Percentiles rank a stretch among this genome's conserved stretches.
These are phyloP conservation scores for Cheilosia urbana DNA, from an alignment of 2,888 invertebrate species.

Conservation along the genomic window DNA sequence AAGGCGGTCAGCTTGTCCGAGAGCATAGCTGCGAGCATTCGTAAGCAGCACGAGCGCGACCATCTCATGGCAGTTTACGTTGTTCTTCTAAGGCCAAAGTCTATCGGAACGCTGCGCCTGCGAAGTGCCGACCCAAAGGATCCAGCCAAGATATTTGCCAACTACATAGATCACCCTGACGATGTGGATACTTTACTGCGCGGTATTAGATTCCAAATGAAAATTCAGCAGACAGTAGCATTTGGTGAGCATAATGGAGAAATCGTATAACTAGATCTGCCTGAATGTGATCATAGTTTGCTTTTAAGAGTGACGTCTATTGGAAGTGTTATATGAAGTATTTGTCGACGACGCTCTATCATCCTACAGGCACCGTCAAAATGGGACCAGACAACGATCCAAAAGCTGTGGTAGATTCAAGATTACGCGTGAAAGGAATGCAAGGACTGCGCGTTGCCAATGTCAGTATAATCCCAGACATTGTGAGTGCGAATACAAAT, in stretches of 20 bases:
- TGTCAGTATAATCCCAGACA: constrained; percentile 91
- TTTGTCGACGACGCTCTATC: constrained; percentile 88
- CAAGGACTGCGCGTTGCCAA: constrained; percentile 88
- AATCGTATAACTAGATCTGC: constrained; percentile 78
- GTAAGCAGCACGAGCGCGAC: constrained; percentile 56
- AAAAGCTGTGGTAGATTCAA: constrained; percentile 88
- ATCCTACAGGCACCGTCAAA: constrained; percentile 88
- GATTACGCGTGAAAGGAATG: constrained; percentile 87
- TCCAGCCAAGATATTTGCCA: constrained; percentile 85
- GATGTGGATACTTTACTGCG: constrained; percentile 83
- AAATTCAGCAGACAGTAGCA: constrained; percentile 82
- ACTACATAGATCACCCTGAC: constrained; percentile 84
- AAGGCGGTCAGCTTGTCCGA: constrained; percentile 76
- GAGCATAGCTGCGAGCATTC: constrained; percentile 75
- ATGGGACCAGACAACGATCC: constrained; percentile 88
- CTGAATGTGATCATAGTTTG: constrained; percentile 78
- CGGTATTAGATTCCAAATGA: constrained; percentile 80
- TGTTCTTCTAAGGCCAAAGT: constrained; percentile 81
- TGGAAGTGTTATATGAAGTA: constrained; percentile 88
- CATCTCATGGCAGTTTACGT: constrained; percentile 79
- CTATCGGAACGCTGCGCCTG: constrained; percentile 85
- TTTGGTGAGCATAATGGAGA: constrained; percentile 82
- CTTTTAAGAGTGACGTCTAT: constrained; percentile 83
- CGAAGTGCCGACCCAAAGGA: constrained; percentile 84
- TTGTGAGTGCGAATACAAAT: constrained; percentile 92